Base-by-base conservation (phyloP, 1,140 invertebrate genomes). In the Drosophila equinoxialis region DNA sequence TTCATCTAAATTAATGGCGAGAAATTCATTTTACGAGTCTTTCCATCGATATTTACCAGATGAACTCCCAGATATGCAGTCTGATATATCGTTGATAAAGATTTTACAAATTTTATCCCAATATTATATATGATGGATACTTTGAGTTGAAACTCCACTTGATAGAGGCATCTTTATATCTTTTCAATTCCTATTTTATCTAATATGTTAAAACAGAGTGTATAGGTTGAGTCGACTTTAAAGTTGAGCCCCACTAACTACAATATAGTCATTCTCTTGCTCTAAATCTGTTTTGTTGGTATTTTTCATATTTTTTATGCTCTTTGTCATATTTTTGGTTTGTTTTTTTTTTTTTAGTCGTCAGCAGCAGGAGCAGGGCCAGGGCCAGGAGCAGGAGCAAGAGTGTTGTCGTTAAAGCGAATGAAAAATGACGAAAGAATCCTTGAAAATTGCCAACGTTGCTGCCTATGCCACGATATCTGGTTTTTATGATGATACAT, bases 401-500 rank as follows among this genome's bases (percentile, higher is more conserved):
- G 30, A 6, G 51, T 39, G 45, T 23, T n/a, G 33, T 42, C 35
- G 37, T 42, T 10, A 42, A 45, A 71, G 58, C 39, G 69, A 48
- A 48, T 85, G 71, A 85, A 85, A 79, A 81, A 81, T 85, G 35
- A 33, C 8, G 48, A 7, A 62, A 68, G 41, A 72, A 59, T 63
- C 66, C 74, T 55, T 68, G 61, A 73, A 63, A 70, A 72, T 65
- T 63, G 65, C 65, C 65, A 63, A 58, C 45, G 37, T 13, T 39
- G 37, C 45, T 51, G 45, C 45, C 45, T 51, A 51, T 51, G 45
- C 17, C 45, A n/a, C 73, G 57, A 77, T 74, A 74, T 84, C 81
- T 84, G 81, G 64, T 84, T 77, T 85, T 84, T 85, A 85, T 85
- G 81, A 79, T 68, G 63, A 76, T 70, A 63, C 37, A 58, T 39